Percentiles rank a stretch among this genome's conserved stretches.
phyloP scores from a whole-genome alignment of 2,888 invertebrate species.

The Dioctria rufipes region DNA sequence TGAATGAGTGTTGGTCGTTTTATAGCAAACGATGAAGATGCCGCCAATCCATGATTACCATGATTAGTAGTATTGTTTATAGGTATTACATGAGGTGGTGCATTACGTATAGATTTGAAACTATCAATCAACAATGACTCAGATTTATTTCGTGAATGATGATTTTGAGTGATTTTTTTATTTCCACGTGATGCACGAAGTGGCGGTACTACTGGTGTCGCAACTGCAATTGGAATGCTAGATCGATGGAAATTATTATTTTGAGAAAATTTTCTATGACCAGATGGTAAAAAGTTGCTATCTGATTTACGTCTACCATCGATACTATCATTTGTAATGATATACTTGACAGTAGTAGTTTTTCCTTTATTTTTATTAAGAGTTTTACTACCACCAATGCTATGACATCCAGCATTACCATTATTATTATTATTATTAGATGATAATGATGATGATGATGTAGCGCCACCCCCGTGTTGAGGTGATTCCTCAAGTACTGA shows the following conservation, averaged over 20 bases:
- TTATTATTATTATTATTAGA: slow-evolving; percentile 10
- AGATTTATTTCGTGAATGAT: slow-evolving; percentile 57
- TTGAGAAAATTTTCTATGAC: slow-evolving; percentile 3
- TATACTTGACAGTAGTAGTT: slow-evolving; percentile 48
- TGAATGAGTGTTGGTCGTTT: slow-evolving; percentile 67
- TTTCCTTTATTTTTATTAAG: slow-evolving; percentile 47
- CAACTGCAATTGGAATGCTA: slow-evolving; percentile 18
- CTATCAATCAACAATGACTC: slow-evolving; percentile 50
- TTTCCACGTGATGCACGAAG: slow-evolving; percentile 64
- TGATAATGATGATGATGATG: slow-evolving; percentile 47
- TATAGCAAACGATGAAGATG: slow-evolving; percentile 69
- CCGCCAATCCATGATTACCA: slow-evolving; percentile 61
- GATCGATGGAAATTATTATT: slow-evolving; percentile 8
- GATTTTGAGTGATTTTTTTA: slow-evolving; percentile 50
- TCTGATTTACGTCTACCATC: slow-evolving; percentile 58
- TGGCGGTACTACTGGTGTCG: slow-evolving; percentile 53
- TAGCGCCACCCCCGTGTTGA: slow-evolving; percentile 54
- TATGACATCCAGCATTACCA: too few species aligned
- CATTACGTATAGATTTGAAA: slow-evolving; percentile 8
- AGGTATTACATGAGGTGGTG: slow-evolving; percentile 53
- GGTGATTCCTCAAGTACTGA: slow-evolving; percentile 63
- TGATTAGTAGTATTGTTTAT: slow-evolving; percentile 58
- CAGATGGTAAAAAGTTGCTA: slow-evolving; percentile 39
- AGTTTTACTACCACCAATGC: slow-evolving; percentile 6
- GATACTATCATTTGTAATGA: slow-evolving; percentile 47